phyloP scores from a whole-genome alignment of 1,140 invertebrate species.

The Platorchestia sp. region DNA sequence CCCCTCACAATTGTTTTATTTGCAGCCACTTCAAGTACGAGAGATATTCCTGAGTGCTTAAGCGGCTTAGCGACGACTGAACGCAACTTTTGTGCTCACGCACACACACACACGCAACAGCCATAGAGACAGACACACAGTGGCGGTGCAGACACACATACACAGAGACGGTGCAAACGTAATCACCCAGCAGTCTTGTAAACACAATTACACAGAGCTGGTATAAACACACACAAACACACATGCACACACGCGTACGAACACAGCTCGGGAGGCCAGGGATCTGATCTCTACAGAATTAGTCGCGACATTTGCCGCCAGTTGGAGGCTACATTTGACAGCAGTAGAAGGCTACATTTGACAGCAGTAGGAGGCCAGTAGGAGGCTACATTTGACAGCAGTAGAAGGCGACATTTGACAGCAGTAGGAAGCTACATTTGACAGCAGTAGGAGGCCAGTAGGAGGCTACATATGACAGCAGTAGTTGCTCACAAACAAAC shows the following conservation, averaged over 20 bases:
- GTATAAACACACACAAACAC: no score
- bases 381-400: no score
- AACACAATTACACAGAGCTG: no score
- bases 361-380: no score
- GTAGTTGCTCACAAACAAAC: background rate
- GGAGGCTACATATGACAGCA: no score
- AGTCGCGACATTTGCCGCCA: background rate
- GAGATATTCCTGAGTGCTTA: background rate
- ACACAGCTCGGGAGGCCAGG: background rate
- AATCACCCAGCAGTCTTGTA: background rate
- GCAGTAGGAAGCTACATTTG: no score
- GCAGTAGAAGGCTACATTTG: no score
- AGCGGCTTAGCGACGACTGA: background rate
- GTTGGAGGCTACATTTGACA: no score
- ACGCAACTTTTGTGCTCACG: background rate
- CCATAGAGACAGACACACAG: no score
- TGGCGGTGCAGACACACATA: background rate
- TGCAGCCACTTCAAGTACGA: background rate
- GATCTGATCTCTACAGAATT: background rate
- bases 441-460: no score
- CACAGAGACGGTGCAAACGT: background rate
- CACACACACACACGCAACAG: no score
- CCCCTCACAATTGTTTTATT: background rate
- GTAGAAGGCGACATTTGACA: no score
- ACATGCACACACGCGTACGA: background rate